These are phyloP conservation scores for Caenorhabditis macrosperma DNA, from an alignment of 2,888 invertebrate genomes.

Conservation along the genomic window DNA sequence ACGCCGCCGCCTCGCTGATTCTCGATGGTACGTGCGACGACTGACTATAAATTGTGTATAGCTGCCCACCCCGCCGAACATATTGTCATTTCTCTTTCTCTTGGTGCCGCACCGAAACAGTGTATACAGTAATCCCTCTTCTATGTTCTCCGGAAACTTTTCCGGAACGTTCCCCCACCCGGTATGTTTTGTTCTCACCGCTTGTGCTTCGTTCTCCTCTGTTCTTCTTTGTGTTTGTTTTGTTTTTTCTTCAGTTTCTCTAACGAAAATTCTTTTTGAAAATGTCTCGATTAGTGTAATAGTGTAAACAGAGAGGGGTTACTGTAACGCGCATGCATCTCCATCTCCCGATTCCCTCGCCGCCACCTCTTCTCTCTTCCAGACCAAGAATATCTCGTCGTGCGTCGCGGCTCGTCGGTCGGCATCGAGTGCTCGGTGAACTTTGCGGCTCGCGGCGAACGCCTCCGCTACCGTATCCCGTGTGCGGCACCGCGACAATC, in stretches of 20 bases:
- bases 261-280: too few species aligned
- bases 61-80: too few species aligned
- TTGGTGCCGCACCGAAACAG: neutral
- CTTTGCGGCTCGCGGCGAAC: constrained; percentile 44
- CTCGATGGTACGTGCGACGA: constrained; percentile 62
- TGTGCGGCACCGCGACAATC: constrained; percentile 10
- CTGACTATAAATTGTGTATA: too few species aligned
- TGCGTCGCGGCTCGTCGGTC: constrained; percentile 52
- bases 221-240: neutral
- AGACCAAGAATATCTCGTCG: constrained; percentile 57
- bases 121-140: constrained; percentile 14
- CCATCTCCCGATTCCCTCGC: too few species aligned
- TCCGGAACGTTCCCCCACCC: neutral
- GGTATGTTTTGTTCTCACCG: neutral
- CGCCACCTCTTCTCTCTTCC: neutral
- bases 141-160: neutral
- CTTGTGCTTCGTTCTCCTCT: neutral
- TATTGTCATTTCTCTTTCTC: too few species aligned
- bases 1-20: constrained; percentile 64
- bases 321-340: too few species aligned
- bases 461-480: constrained; percentile 45
- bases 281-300: too few species aligned
- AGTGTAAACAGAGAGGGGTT: too few species aligned
- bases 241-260: neutral
- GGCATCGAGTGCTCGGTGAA: constrained; percentile 50